A percentile compares a stretch with the other conserved stretches of the same genome.
Conservation (phyloP, 2,113 vertebrate genomes). For the Myocastor coypus region DNA sequence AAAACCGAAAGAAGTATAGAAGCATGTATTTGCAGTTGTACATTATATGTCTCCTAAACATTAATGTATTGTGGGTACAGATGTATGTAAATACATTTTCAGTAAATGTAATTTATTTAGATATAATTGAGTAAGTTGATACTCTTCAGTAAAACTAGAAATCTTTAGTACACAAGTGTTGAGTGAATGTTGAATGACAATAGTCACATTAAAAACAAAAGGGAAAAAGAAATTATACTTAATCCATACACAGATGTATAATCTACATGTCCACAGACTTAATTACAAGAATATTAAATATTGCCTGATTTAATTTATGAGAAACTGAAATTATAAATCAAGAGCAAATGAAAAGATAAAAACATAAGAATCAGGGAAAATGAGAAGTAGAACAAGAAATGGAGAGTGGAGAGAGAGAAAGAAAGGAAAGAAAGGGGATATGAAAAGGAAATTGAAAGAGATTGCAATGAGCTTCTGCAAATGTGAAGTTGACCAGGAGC, state of each 20-base stretch:
- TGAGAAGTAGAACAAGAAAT: neutral
- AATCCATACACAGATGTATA: neutral
- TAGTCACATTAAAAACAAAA: neutral
- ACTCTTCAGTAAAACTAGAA: neutral
- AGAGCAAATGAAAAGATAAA: neutral
- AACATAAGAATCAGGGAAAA: neutral
- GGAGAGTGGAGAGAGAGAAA: neutral
- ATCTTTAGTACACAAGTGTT: neutral
- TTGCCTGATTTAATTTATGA: neutral
- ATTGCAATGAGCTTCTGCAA: neutral
- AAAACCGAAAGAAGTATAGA: neutral
- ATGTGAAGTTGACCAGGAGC: neutral
- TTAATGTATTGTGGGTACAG: accelerated
- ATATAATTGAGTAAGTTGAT: neutral
- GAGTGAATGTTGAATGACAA: neutral
- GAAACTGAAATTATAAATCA: neutral
- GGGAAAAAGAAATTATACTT: neutral
- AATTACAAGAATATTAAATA: neutral
- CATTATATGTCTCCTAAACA: neutral
- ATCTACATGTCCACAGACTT: neutral
- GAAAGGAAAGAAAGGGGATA: neutral
- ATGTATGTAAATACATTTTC: neutral
- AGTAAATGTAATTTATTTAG: neutral
- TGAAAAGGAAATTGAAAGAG: neutral
- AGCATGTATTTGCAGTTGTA: neutral